Evolutionary conservation across 2,113 vertebrate species (phyloP).

Genomic region (Anhinga rufa): DNA sequence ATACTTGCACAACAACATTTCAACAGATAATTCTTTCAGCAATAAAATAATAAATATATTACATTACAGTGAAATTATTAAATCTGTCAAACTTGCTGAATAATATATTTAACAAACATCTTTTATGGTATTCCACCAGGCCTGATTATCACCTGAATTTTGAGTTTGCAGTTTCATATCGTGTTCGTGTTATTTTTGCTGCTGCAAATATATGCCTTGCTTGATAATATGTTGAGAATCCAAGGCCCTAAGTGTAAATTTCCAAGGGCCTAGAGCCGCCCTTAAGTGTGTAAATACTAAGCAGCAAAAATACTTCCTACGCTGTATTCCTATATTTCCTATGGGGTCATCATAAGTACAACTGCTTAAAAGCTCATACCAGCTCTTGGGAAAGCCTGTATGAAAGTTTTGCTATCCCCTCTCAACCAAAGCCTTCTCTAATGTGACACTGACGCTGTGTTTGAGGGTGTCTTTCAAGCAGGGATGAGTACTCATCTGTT

Average conservation of each 20-base stretch:
- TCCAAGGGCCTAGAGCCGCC: not conserved
- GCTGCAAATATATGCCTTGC: not conserved
- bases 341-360: not conserved
- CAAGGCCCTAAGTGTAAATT: not conserved
- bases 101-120: not conserved
- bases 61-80: not conserved
- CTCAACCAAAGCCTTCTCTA: not conserved
- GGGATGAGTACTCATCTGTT: not conserved
- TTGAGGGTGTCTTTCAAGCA: not conserved
- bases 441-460: not conserved
- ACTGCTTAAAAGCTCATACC: not conserved
- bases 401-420: not conserved
- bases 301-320: not conserved
- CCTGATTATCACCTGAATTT: not conserved
- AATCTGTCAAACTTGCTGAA: not conserved
- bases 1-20: not conserved
- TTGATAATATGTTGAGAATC: not conserved
- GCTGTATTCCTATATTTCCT: not conserved
- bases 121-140: not conserved
- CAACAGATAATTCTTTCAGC: not conserved
- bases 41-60: not conserved
- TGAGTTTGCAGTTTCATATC: not conserved
- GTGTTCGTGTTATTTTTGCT: not conserved
- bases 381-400: not conserved
- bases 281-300: not conserved